A percentile compares a stretch with the other conserved stretches of the same genome.
Conservation (phyloP, 2,113 vertebrate species). For the Dipodomys spectabilis region DNA sequence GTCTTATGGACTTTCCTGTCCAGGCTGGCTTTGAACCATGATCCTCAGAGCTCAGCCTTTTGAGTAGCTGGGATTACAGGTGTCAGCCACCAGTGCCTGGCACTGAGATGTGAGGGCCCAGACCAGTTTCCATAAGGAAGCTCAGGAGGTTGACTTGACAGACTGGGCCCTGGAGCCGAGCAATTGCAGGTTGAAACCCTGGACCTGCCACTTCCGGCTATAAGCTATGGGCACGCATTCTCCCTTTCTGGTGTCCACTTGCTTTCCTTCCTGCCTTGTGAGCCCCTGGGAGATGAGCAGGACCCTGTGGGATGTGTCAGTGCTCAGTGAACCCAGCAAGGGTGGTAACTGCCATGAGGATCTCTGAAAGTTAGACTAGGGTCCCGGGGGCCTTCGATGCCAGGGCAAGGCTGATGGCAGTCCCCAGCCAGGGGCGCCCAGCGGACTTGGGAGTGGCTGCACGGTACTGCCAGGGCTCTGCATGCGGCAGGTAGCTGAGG, state of each 20-base stretch:
- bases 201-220: not conserved
- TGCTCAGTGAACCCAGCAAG: not conserved
- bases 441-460: not conserved
- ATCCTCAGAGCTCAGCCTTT: too few species aligned
- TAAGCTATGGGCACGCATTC: not conserved
- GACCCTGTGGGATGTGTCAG: accelerated
- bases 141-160: not conserved
- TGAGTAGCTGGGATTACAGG: too few species aligned
- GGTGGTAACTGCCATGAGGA: too few species aligned
- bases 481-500: not conserved
- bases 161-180: not conserved
- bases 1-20: too few species aligned
- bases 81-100: too few species aligned
- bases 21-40: too few species aligned
- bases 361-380: not conserved
- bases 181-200: not conserved
- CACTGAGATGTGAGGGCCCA: not conserved
- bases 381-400: not conserved
- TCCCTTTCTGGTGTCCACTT: not conserved
- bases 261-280: not conserved
- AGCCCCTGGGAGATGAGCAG: not conserved
- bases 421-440: not conserved
- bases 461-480: not conserved
- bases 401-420: not conserved
- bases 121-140: not conserved